Evolutionary conservation across 2,113 vertebrate species (phyloP).

Genomic region (Ahaetulla prasina): DNA sequence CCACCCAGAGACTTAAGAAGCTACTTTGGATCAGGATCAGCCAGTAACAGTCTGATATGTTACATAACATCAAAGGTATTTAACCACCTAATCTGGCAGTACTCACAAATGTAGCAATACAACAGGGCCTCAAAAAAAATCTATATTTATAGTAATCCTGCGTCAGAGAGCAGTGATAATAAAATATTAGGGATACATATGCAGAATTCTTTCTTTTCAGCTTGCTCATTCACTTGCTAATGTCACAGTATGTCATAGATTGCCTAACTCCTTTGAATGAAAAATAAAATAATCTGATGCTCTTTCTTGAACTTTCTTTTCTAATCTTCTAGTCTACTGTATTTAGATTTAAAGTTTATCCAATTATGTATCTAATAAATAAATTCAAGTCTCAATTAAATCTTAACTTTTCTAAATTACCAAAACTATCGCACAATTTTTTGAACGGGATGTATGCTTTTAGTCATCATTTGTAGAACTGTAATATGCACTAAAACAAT

Average conservation of each 20-base stretch:
- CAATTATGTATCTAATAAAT: slow-evolving; percentile 3
- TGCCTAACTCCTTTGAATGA: background rate
- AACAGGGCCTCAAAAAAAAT: background rate
- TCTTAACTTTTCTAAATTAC: background rate
- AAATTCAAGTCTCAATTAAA: background rate
- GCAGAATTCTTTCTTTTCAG: background rate
- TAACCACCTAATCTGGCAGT: background rate
- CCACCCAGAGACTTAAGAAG: background rate
- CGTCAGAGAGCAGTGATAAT: background rate
- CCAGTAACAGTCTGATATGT: background rate
- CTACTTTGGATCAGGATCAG: no score
- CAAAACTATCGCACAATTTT: background rate
- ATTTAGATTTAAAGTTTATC: slow-evolving; percentile 5
- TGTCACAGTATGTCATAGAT: background rate
- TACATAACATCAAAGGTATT: background rate
- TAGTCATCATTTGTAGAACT: background rate
- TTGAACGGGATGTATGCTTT: background rate
- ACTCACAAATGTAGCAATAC: background rate
- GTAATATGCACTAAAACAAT: background rate
- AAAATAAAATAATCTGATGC: no score
- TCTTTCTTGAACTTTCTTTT: background rate
- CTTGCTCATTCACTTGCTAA: background rate
- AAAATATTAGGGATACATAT: background rate
- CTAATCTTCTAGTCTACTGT: background rate
- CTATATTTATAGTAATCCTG: background rate